Evolutionary conservation across 2,888 invertebrate species (phyloP).

Genomic region (Deroplatys truncata): DNA sequence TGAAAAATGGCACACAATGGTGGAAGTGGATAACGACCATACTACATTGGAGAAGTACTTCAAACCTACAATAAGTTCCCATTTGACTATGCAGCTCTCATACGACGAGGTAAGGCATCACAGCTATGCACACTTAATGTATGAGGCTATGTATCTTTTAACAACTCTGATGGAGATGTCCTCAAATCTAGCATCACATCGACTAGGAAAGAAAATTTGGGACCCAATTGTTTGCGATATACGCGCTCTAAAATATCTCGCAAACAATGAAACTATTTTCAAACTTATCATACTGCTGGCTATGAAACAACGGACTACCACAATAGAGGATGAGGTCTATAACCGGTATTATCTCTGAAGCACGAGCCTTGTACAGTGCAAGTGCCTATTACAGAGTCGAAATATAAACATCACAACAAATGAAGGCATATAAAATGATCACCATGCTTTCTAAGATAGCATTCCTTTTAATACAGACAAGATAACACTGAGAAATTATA

Average conservation of each 20-base stretch:
- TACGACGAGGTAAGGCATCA: neutral
- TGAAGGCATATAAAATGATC: too few relatives aligned
- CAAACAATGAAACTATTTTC: too few relatives aligned
- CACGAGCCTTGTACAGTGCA: too few relatives aligned
- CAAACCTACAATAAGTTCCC: neutral
- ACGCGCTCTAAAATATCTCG: neutral
- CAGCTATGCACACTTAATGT: neutral
- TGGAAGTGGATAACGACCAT: slow-evolving; percentile 4
- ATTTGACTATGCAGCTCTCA: neutral
- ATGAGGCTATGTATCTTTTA: neutral
- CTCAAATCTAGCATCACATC: slow-evolving; percentile 1
- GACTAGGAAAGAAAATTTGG: neutral
- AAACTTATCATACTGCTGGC: too few relatives aligned
- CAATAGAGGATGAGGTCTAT: too few relatives aligned
- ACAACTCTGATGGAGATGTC: neutral
- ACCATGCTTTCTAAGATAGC: too few relatives aligned
- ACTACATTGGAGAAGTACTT: slow-evolving; percentile 8
- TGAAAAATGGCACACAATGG: neutral
- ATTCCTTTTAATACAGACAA: too few relatives aligned
- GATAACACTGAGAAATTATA: too few relatives aligned
- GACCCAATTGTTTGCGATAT: neutral
- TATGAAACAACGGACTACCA: too few relatives aligned
- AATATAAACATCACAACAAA: too few relatives aligned
- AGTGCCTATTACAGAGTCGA: too few relatives aligned
- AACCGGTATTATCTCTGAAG: too few relatives aligned